Evolutionary conservation across 64 coral and sea anemone genomes (phyloP).

Genomic region (Trachythela sp.): DNA sequence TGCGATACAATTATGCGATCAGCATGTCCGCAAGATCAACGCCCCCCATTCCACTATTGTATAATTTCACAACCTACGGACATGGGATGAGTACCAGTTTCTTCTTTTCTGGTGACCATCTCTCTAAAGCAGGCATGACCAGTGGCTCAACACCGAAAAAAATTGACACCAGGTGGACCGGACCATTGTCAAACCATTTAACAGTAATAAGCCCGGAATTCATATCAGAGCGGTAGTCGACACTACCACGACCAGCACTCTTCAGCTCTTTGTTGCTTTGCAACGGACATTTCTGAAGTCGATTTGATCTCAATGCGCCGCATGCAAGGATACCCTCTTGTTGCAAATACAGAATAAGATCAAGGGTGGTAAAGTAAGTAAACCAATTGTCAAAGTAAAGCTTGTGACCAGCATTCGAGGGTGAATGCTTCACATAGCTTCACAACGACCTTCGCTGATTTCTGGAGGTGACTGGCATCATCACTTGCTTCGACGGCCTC

Average conservation of each 20-base stretch:
- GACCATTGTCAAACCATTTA: background rate
- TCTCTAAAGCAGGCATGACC: background rate
- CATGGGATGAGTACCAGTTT: background rate
- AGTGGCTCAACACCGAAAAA: background rate
- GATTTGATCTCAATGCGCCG: background rate
- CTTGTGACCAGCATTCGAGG: background rate
- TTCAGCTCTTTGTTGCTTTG: slow-evolving; percentile 3
- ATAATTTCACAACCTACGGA: background rate
- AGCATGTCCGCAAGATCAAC: background rate
- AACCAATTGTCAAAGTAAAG: background rate
- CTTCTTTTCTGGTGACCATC: background rate
- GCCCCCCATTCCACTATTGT: background rate
- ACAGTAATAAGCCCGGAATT: background rate
- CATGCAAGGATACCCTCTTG: background rate
- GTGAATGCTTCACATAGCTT: background rate
- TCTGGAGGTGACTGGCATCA: background rate
- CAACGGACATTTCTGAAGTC: background rate
- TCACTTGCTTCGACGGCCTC: background rate
- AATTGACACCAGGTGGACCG: background rate
- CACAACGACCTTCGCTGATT: background rate
- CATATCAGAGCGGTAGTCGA: background rate
- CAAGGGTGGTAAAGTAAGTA: background rate
- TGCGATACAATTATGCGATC: too few species aligned
- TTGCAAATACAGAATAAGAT: background rate
- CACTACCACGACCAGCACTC: background rate